phyloP scores from a whole-genome alignment of 1,140 invertebrate species.

The Anoplolepis gracilipes region DNA sequence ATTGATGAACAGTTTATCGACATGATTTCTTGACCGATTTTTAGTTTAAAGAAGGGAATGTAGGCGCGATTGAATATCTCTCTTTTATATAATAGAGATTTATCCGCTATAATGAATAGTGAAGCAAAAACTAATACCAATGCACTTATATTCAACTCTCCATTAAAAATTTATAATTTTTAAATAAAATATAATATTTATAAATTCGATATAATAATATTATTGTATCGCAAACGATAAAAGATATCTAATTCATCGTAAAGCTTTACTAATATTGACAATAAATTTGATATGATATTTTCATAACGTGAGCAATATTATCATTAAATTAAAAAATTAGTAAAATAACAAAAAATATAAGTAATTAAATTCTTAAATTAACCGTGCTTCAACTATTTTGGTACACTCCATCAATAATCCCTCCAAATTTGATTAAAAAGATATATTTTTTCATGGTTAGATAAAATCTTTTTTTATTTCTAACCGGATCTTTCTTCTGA shows the following conservation, averaged over 20 bases:
- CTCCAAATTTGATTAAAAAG: constrained; percentile 9
- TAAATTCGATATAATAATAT: background rate
- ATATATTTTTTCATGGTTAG: background rate
- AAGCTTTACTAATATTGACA: background rate
- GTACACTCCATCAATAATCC: background rate
- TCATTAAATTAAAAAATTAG: constrained; percentile 7
- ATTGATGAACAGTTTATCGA: constrained; percentile 12
- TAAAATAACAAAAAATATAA: background rate
- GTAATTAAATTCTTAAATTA: constrained; percentile 15
- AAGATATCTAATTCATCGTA: background rate
- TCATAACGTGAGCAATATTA: background rate
- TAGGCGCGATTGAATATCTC: background rate
- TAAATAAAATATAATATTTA: background rate
- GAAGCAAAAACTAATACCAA: background rate
- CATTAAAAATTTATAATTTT: background rate
- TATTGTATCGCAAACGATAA: background rate
- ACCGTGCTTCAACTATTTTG: background rate
- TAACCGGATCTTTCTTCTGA: no score
- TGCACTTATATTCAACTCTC: background rate
- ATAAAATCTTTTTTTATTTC: background rate
- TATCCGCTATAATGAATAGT: background rate
- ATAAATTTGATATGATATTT: background rate
- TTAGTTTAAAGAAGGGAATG: background rate
- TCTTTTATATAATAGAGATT: background rate
- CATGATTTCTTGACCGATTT: constrained; percentile 18